Evolutionary conservation across 2,797 vertebrate genomes (phyloP).

Genomic region (Okamejei kenojei): DNA sequence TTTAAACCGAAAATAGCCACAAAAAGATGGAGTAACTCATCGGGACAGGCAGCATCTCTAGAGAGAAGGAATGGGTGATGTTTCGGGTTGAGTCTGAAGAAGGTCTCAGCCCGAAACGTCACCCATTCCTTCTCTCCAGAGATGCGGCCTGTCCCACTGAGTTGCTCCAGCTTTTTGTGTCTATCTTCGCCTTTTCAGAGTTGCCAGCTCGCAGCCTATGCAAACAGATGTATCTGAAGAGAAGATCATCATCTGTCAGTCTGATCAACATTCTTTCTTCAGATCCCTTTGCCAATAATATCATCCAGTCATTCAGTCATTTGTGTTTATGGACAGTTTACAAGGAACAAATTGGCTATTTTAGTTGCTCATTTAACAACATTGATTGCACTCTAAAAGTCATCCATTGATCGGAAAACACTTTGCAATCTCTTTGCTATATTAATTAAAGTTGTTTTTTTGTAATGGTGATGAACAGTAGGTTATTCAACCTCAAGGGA

Average conservation of each 20-base stretch:
- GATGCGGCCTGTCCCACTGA: too few relatives aligned
- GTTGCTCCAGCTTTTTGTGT: too few relatives aligned
- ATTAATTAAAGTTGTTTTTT: neutral
- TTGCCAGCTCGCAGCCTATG: neutral
- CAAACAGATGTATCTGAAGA: neutral
- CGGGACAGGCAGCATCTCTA: too few relatives aligned
- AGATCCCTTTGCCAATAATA: neutral
- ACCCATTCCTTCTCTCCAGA: too few relatives aligned
- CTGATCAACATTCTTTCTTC: neutral
- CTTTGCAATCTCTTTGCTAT: neutral
- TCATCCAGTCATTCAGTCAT: neutral
- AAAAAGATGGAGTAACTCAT: too few relatives aligned
- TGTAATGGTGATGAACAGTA: neutral
- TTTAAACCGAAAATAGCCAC: too few relatives aligned
- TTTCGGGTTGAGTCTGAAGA: too few relatives aligned
- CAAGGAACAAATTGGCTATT: neutral
- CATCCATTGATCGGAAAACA: neutral
- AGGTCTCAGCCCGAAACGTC: too few relatives aligned
- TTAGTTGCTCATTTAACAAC: neutral
- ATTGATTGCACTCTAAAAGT: neutral
- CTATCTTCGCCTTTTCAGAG: too few relatives aligned
- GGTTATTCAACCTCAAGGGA: neutral
- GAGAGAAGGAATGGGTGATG: too few relatives aligned
- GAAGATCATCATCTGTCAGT: neutral
- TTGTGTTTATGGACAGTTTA: neutral